Conservation (phyloP, 1,140 invertebrate genomes). For the Drosophila pectinifera region DNA sequence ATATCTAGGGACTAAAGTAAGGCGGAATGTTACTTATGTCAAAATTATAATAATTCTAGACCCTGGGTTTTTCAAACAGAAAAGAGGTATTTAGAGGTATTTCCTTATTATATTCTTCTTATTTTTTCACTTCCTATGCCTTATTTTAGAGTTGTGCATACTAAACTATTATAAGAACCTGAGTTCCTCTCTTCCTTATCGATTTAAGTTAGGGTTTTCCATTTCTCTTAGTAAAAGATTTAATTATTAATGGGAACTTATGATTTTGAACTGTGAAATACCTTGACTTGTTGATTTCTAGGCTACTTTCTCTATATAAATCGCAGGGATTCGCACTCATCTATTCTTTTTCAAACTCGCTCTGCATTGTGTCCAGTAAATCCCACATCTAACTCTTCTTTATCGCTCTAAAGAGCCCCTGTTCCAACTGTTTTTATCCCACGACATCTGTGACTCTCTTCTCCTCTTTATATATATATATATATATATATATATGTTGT, state of each 20-base stretch:
- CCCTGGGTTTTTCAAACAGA: neutral
- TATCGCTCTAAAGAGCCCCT: neutral
- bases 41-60: neutral
- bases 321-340: neutral
- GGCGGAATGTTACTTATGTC: neutral
- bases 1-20: neutral
- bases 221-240: too few species aligned
- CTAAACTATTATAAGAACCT: too few species aligned
- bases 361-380: too few species aligned
- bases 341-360: neutral
- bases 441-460: too few species aligned
- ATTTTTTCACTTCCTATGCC: neutral
- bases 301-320: neutral
- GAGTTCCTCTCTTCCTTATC: too few species aligned
- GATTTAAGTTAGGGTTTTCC: too few species aligned
- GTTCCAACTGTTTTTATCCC: neutral
- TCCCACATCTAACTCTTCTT: too few species aligned
- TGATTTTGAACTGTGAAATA: too few species aligned
- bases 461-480: slow-evolving; percentile 4
- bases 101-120: too few species aligned
- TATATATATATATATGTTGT: slow-evolving; percentile 1
- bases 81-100: neutral
- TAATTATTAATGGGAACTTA: too few species aligned
- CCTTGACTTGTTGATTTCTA: neutral
- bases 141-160: neutral